Base-by-base conservation (phyloP, 2,113 vertebrate species). In the Myocastor coypus region DNA sequence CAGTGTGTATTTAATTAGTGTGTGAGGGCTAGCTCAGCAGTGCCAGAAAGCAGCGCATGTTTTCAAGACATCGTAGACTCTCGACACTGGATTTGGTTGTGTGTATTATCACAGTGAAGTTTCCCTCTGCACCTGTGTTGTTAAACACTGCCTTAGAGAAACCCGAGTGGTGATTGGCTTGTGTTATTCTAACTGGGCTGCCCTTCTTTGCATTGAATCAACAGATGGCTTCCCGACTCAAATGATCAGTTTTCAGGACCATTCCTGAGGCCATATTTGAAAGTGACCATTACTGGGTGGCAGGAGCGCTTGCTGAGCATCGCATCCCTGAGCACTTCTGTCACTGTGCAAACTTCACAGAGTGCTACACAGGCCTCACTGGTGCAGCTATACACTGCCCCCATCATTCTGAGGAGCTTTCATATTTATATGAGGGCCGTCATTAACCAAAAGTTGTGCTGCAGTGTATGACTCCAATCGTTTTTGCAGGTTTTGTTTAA, bases 1-100 rank as follows among this genome's bases (percentile, higher is more conserved):
- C 93, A 97, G 96, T 97, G 86, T 97, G 97, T 97, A 98, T 98
- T 96, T 94, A 98, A 98, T 98, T 98, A 96, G 97, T 98, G 97
- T 98, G 96, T 95, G 94, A 95, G 97, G 97, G 97, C 94, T 92
- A 91, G 96, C 97, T 87, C 96, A 96, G 97, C 97, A 97, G 97
- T 96, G 42, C 89, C 93, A 95, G 96, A 98, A 98, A 97, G 98
- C 0, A n/a, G 42, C 85, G 96, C 96, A 92, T 97, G 97, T 98
- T 98, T 98, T 97, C 0, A n/a, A 96, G 97, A 97, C 96, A 11
- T 97, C 98, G 98, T 97, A 97, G 95, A 97, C 97, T 50, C 96
- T 96, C 94, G 86, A 83, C 82, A 30, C 98, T 98, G 98, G 98
- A 98, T 98, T 98, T 98, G 95, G 96, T 94, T 97, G 83, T 97